phyloP scores from a whole-genome alignment of 1,140 invertebrate species.

The Trichonephila clavata region DNA sequence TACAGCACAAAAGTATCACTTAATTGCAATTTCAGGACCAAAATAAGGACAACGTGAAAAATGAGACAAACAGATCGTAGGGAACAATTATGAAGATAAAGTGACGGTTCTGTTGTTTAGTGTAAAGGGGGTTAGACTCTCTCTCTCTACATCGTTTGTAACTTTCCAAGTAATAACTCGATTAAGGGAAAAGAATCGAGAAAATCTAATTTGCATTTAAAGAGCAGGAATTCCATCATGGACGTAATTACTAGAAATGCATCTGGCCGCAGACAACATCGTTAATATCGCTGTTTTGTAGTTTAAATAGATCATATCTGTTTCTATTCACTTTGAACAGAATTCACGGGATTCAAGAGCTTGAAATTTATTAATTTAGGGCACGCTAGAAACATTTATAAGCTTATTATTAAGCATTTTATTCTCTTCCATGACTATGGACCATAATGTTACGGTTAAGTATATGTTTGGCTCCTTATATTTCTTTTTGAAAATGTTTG shows the following conservation, averaged over 20 bases:
- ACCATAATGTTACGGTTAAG: not conserved
- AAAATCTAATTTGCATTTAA: constrained; percentile 61
- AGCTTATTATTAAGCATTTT: not conserved
- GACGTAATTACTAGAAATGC: constrained; percentile 47
- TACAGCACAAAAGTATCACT: not conserved
- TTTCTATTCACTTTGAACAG: not conserved
- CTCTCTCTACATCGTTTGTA: constrained; percentile 50
- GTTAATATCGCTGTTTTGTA: constrained; percentile 22
- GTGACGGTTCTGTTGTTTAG: constrained; percentile 27
- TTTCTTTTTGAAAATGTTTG: too few species aligned
- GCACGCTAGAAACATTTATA: not conserved
- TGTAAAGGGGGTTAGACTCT: not conserved
- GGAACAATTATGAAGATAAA: constrained; percentile 25
- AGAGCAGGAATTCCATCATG: constrained; percentile 29
- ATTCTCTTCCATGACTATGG: not conserved
- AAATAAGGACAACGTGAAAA: constrained; percentile 3
- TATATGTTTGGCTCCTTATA: too few species aligned
- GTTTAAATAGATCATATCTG: constrained; percentile 16
- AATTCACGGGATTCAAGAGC: not conserved
- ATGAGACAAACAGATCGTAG: constrained; percentile 20
- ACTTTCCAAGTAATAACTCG: constrained; percentile 49
- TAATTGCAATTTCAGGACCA: constrained; percentile 16
- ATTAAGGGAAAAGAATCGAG: constrained; percentile 54
- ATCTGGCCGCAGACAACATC: not conserved
- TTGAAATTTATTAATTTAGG: not conserved